Evolutionary conservation across 2,888 invertebrate species (phyloP).

Genomic region (Phasia obesa): DNA sequence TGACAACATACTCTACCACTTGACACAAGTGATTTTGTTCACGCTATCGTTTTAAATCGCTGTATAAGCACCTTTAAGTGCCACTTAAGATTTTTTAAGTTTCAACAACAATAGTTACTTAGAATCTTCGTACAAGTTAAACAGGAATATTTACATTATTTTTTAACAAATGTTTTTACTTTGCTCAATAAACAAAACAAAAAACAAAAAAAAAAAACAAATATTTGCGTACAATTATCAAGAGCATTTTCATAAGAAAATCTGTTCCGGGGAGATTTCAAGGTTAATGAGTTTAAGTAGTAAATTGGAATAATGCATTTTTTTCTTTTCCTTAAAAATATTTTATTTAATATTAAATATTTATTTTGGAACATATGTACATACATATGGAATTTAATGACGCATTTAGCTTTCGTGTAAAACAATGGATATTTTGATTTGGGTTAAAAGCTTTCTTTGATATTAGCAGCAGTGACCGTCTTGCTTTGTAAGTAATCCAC

Average conservation of each 20-base stretch:
- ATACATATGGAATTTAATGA: no score
- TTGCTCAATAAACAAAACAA: background rate
- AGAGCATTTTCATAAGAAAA: constrained; percentile 17
- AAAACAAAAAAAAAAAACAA: background rate
- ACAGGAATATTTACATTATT: background rate
- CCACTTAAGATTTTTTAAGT: constrained; percentile 40
- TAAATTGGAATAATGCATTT: background rate
- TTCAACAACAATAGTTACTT: constrained; percentile 12
- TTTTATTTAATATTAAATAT: background rate
- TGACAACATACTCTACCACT: constrained; percentile 46
- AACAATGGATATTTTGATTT: no score
- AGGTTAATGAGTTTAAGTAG: constrained; percentile 19
- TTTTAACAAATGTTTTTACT: constrained; percentile 16
- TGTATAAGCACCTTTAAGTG: constrained; percentile 17
- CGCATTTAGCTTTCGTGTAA: no score
- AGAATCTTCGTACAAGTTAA: constrained; percentile 5
- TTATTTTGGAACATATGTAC: no score
- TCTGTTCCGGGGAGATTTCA: constrained; percentile 34
- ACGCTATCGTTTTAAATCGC: constrained; percentile 6
- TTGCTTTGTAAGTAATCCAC: no score
- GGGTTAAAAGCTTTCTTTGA: no score
- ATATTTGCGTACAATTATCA: background rate
- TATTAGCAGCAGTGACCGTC: no score
- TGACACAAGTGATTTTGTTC: constrained; percentile 18
- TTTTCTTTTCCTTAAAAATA: constrained; percentile 27